These are phyloP conservation scores for Scatophagus argus DNA, from an alignment of 2,113 vertebrate species.

Conservation along the genomic window DNA sequence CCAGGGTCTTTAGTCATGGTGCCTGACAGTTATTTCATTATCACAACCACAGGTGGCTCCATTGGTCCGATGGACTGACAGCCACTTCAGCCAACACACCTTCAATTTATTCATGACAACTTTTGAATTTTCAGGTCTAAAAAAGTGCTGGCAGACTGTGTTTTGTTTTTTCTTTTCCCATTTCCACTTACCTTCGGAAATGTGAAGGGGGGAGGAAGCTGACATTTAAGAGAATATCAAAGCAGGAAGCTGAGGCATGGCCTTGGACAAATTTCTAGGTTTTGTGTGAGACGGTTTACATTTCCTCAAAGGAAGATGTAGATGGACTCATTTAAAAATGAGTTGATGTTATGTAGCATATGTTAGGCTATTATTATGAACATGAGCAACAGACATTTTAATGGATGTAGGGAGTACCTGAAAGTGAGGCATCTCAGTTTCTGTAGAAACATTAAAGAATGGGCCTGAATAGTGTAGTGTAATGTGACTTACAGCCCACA, in stretches of 20 bases:
- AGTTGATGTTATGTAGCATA: no score
- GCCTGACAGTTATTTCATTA: constrained; percentile 57
- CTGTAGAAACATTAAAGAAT: no score
- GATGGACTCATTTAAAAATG: constrained; percentile 71
- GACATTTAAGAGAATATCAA: constrained; percentile 47
- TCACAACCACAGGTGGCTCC: constrained; percentile 49
- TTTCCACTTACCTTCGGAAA: constrained; percentile 26
- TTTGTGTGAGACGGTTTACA: background rate
- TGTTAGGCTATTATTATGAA: no score
- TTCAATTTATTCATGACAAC: constrained; percentile 51
- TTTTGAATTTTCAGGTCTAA: constrained; percentile 4
- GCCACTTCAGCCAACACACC: constrained; percentile 18
- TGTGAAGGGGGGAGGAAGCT: constrained; percentile 6
- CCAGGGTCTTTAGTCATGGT: background rate
- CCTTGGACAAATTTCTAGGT: background rate
- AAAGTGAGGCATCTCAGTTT: no score
- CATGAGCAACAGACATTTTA: no score
- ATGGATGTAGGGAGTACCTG: no score
- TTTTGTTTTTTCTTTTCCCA: background rate
- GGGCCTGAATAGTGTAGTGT: no score
- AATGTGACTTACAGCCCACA: no score
- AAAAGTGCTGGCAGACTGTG: constrained; percentile 8
- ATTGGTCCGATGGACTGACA: constrained; percentile 44
- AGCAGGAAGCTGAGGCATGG: background rate
- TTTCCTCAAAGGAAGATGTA: background rate